A percentile compares a stretch with the other conserved stretches of the same genome.
Conservation (phyloP, 2,888 invertebrate species). For the Hedychridium roseum region DNA sequence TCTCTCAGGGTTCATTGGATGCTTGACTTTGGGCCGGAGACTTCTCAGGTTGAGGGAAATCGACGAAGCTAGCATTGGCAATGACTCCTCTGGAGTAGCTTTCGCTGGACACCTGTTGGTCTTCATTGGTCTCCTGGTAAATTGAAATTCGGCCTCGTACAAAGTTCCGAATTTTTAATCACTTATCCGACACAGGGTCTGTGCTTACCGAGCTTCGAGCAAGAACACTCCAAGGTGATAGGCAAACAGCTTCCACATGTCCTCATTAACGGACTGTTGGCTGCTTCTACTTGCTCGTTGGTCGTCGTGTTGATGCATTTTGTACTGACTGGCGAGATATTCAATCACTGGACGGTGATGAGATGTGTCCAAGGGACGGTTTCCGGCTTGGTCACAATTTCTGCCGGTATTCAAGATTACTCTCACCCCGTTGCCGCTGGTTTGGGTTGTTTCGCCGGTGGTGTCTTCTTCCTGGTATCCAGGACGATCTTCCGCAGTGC, state of each 20-base stretch:
- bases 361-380: slow-evolving; percentile 57
- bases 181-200: slow-evolving; percentile 17
- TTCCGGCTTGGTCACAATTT: slow-evolving; percentile 53
- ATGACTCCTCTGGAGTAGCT: slow-evolving; percentile 48
- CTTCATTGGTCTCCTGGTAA: slow-evolving; percentile 55
- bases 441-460: slow-evolving; percentile 35
- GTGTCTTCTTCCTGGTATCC: slow-evolving; percentile 45
- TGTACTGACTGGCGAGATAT: slow-evolving; percentile 35
- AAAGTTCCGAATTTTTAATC: neutral
- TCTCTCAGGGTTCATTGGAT: slow-evolving; percentile 52
- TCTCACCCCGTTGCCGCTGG: slow-evolving; percentile 42
- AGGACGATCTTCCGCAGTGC: slow-evolving; percentile 47
- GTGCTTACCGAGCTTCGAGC: neutral
- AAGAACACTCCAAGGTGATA: neutral
- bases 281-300: slow-evolving; percentile 39
- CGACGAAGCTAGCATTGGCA: slow-evolving; percentile 53
- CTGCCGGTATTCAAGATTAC: slow-evolving; percentile 54
- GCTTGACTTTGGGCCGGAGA: slow-evolving; percentile 53
- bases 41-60: slow-evolving; percentile 53
- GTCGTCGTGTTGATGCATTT: slow-evolving; percentile 42
- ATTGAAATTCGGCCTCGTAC: neutral
- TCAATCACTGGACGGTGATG: slow-evolving; percentile 57
- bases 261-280: slow-evolving; percentile 43
- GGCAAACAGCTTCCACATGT: slow-evolving; percentile 14
- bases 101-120: slow-evolving; percentile 57